Percentiles rank a stretch among this genome's conserved stretches.
Evolutionary conservation across 2,113 vertebrate species (phyloP).

Genomic region (Brachypteracias leptosomus): DNA sequence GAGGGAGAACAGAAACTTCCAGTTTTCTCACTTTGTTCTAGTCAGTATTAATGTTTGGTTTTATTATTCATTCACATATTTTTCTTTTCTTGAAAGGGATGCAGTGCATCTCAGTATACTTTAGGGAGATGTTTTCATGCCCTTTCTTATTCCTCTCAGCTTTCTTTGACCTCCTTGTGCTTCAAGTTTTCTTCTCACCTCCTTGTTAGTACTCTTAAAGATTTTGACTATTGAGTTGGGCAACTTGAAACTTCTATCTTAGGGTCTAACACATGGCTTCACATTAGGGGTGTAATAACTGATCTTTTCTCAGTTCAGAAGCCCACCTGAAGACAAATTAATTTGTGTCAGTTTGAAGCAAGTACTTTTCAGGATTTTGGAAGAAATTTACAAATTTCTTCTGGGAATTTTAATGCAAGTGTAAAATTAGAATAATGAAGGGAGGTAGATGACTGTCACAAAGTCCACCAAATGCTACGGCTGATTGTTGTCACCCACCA

Average conservation of each 20-base stretch:
- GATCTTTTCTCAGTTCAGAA: not conserved
- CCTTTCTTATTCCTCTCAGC: not conserved
- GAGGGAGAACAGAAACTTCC: not conserved
- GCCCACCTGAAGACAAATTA: not conserved
- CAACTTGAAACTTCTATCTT: not conserved
- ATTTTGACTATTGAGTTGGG: not conserved
- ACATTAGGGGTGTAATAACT: not conserved
- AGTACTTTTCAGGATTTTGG: not conserved
- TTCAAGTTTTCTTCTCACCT: not conserved
- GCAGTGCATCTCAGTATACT: not conserved
- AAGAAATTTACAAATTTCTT: not conserved
- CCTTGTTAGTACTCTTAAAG: not conserved
- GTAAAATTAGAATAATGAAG: not conserved
- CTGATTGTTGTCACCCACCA: not conserved
- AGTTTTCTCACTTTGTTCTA: not conserved
- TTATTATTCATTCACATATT: not conserved
- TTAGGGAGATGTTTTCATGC: not conserved
- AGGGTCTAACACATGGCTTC: not conserved
- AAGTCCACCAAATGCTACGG: not conserved
- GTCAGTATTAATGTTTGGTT: not conserved
- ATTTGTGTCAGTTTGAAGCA: not conserved
- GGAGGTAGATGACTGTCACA: not conserved
- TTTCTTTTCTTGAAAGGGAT: not conserved
- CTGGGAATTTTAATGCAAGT: not conserved
- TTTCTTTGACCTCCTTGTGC: not conserved